Evolutionary conservation across 2,888 invertebrate genomes (phyloP), one percentile per base, ranked within the genome.

Genomic region (Pemphredon lugubris): DNA sequence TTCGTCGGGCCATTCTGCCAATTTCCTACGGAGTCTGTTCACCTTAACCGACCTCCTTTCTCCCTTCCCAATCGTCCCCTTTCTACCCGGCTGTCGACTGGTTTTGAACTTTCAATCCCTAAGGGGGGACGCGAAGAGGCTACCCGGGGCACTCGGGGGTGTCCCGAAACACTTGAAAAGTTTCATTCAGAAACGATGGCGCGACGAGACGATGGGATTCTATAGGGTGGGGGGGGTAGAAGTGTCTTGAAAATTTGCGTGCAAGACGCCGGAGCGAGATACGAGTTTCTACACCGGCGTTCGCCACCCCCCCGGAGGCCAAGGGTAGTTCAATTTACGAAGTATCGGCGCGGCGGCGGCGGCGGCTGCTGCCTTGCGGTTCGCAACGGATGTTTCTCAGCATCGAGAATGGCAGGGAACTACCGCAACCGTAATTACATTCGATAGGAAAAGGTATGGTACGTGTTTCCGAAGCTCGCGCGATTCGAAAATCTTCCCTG

Each of bases 111-210:
- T 79, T 67, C 67, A 45, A 61, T 79, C 72, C 73, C 61, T 16
- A 59, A 6, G 78, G 73, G 79, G 66, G 73, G 32, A 45, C 59
- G 53, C 26, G 26, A 7, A 60, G 53, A 40, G 42, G 58, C 23
- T 67, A 63, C 51, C 44, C 42, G 39, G 55, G 40, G 67, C 39
- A 58, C 70, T 67, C 76, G 70, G 59, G 50, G 58, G 44, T 66
- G 42, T 68, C 61, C 44, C 77, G 64, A 73, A 77, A 76, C 73
- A 73, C 79, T 79, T 63, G 80, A 73, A 58, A 79, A 78, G 64
- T 76, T 79, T 65, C 58, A 26, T 59, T 55, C 54, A 47, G 51
- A 54, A 51, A 63, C 58, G 51, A 48, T 64, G 65, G 39, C 32
- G 42, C 45, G 26, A 32, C 18, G 54, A 54, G 30, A 39, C 39